Base-by-base conservation (phyloP, 2,113 vertebrate genomes). In the Eptatretus burgeri region DNA sequence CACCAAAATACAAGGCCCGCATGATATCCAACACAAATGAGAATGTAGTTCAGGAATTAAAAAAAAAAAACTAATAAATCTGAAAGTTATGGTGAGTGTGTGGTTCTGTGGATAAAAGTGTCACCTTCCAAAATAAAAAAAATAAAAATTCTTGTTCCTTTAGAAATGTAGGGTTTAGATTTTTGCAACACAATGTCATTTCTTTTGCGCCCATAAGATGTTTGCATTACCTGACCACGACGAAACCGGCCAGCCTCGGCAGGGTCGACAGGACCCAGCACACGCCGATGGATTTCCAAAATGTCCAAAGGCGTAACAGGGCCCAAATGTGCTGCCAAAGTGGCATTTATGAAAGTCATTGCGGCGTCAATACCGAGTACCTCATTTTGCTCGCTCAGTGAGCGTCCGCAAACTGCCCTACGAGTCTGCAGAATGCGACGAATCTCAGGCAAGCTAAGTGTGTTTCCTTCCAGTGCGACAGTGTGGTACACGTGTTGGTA, bases 401-500 rank as follows among this genome's bases (percentile, higher is more conserved):
- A 94, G 56, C 86, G 94, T 1, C 89, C 91, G 0, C 86, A 80
- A 2, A 94, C 89, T 0, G 93, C 85, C 0, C 94, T 93, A 2
- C 85, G 76, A 0, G 88, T 96, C 76, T 98, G 86, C 0, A 96
- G 79, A 73, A 98, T 93, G 76, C 95, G 87, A 11, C 89, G 73
- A 64, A 96, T 98, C 68, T 98, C 91, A 0, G 91, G 82, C 2
- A 96, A 74, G 0, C 86, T 87, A 66, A 98, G 76, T 0, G 91
- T 98, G 77, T 82, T 98, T n/a, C 91, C 91, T 69, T 98, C 91
- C 0, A 96, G 93, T 2, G 91, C 91, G 4, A 98, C 91, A 0
- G 89, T 98, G 78, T 98, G 91, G 74, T 98, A 94, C 70, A 98
- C 88, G 73, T 98, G 88, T 69, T 98, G 89, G 68, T 94, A 98